These are phyloP conservation scores for Heliconius erato DNA, from an alignment of 2,888 invertebrate genomes.

Conservation along the genomic window DNA sequence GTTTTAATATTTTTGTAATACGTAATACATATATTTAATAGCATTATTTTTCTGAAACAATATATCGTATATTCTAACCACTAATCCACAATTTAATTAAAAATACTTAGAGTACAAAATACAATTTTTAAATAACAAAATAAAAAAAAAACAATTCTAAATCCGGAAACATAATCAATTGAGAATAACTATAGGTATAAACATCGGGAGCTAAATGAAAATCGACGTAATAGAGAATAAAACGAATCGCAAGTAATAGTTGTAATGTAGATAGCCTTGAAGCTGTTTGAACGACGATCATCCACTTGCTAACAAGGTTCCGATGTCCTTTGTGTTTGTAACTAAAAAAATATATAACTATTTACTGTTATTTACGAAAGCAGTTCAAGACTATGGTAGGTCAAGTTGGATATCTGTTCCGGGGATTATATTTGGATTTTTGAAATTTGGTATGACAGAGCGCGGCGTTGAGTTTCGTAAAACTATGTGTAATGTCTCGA, in stretches of 20 bases:
- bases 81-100: too few species aligned
- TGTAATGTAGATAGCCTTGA: conserved; percentile 35
- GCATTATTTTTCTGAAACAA: too few species aligned
- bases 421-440: too few species aligned
- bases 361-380: conserved; percentile 1
- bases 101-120: background rate
- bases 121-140: background rate
- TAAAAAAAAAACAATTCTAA: background rate
- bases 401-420: too few species aligned
- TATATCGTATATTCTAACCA: too few species aligned
- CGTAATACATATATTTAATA: too few species aligned
- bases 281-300: conserved; percentile 27
- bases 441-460: too few species aligned
- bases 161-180: background rate
- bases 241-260: conserved; percentile 5
- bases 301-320: conserved; percentile 23
- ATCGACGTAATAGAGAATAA: background rate
- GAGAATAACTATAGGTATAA: background rate
- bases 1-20: too few species aligned
- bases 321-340: conserved; percentile 16
- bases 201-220: conserved; percentile 14
- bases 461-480: too few species aligned
- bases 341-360: background rate
- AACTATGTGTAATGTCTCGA: too few species aligned
- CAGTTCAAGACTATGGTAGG: background rate